Base-by-base conservation (phyloP, 2,797 vertebrate species). In the Champsocephalus esox region DNA sequence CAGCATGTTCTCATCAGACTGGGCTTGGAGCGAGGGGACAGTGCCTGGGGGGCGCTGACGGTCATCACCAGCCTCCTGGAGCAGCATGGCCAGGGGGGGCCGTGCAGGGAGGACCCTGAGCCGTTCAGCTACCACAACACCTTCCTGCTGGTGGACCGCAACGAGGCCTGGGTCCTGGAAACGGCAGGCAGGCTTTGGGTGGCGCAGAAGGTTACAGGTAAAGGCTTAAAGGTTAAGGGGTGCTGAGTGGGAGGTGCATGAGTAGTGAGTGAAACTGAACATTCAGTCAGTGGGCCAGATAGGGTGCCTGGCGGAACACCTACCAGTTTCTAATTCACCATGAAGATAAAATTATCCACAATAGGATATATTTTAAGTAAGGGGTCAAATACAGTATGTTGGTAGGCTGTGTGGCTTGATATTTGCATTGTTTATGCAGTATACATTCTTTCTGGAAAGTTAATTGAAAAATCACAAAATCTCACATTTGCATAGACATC, bases 101-200 rank as follows among this genome's bases (percentile, higher is more conserved):
- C 92, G 83, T 98, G 98, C 92, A 95, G 92, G 80, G 97, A 99
- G 81, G 94, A 95, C 2, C 91, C 95, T 0, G 87, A 80, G 19
- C 93, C 95, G 3, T 97, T 99, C 75, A 89, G 94, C 89, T 99
- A 99, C 89, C 97, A 99, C 91, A 99, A 97, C 93, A 98, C 97
- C 77, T 99, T 98, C 88, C 93, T 99, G 50, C 91, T 99, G 90
- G 96, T 95, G 1, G 97, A 99, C 87, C 95, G 96, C 54, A 5
- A 34, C 0, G 96, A 98, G 88, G 97, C 97, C 19, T 99, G 97
- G 97, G 94, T 99, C 34, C 94, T 99, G 66, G 98, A 99, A 91
- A 99, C 97, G 0, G 95, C 96, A 0, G 98, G 97, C 10, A 90
- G 63, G 56, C 95, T 97, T 69, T 99, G 98, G 98, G 98, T 95